Evolutionary conservation across 1,140 invertebrate genomes (phyloP).

Genomic region (Habropoda laboriosa): DNA sequence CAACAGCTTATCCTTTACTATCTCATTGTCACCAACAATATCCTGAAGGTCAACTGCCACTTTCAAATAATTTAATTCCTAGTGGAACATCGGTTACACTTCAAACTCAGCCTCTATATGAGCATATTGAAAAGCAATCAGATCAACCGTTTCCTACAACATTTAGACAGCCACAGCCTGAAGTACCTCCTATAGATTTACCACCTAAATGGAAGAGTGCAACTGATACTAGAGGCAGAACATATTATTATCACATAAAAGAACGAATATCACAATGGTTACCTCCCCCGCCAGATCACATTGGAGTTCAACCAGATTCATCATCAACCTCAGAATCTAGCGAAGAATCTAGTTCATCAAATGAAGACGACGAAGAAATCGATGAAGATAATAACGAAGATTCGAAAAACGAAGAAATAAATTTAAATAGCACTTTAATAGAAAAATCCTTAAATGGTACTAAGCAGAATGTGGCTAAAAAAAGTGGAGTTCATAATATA

Average conservation of each 20-base stretch:
- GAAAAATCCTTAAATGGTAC: constrained; percentile 44
- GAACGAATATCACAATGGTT: constrained; percentile 94
- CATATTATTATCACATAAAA: constrained; percentile 95
- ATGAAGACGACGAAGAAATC: constrained; percentile 82
- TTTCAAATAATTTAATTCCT: constrained; percentile 69
- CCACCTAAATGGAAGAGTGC: constrained; percentile 94
- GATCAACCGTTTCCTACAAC: constrained; percentile 60
- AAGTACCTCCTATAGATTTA: constrained; percentile 85
- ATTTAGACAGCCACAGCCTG: constrained; percentile 60
- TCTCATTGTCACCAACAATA: constrained; percentile 60
- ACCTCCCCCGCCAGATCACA: constrained; percentile 86
- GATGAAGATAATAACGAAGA: constrained; percentile 78
- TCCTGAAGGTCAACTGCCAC: constrained; percentile 57
- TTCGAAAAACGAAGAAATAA: constrained; percentile 54
- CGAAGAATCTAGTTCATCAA: constrained; percentile 81
- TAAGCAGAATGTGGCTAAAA: constrained; percentile 58
- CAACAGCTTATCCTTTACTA: constrained; percentile 59
- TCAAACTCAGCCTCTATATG: constrained; percentile 50
- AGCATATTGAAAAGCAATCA: constrained; percentile 49
- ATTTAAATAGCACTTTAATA: constrained; percentile 52
- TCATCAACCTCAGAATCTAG: constrained; percentile 79
- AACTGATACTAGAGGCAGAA: constrained; percentile 89
- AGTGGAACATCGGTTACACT: constrained; percentile 63
- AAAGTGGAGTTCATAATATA: constrained; percentile 33
- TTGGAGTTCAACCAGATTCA: constrained; percentile 80